phyloP scores from a whole-genome alignment of 2,888 invertebrate species.

The Tuta absoluta region DNA sequence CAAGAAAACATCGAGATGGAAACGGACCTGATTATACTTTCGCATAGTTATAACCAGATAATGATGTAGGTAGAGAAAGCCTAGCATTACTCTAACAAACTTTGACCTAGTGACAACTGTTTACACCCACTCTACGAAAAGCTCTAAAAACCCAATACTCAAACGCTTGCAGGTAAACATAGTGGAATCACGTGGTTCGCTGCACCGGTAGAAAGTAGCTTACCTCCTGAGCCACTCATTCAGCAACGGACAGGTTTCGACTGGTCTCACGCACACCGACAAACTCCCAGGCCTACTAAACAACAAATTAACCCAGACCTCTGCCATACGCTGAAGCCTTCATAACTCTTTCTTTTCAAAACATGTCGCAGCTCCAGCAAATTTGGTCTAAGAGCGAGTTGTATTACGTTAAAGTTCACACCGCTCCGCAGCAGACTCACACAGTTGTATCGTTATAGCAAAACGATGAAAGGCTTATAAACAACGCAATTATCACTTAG shows the following conservation, averaged over 20 bases:
- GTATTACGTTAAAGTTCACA: slow-evolving; percentile 10
- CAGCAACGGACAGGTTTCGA: slow-evolving; percentile 75
- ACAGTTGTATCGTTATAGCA: slow-evolving; percentile 37
- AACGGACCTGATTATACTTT: not conserved
- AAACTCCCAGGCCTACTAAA: slow-evolving; percentile 41
- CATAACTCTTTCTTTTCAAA: not conserved
- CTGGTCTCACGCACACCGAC: slow-evolving; percentile 61
- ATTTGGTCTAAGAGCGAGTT: not conserved
- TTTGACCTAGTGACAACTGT: slow-evolving; percentile 12
- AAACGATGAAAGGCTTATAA: slow-evolving; percentile 39
- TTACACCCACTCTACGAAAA: slow-evolving; percentile 13
- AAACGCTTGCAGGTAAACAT: slow-evolving; percentile 52
- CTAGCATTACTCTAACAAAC: slow-evolving; percentile 8
- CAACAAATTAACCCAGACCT: slow-evolving; percentile 29
- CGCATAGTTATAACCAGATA: not conserved
- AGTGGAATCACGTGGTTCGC: slow-evolving; percentile 55
- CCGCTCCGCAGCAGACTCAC: slow-evolving; percentile 42
- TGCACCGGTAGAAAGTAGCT: slow-evolving; percentile 76
- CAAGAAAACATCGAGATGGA: not conserved
- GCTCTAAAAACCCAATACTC: slow-evolving; percentile 24
- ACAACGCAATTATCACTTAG: slow-evolving; percentile 2
- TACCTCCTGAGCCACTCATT: slow-evolving; percentile 77
- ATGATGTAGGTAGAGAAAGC: not conserved
- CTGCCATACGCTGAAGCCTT: not conserved
- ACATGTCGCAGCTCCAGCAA: not conserved